These are phyloP conservation scores for Manduca sexta DNA, from an alignment of 1,140 invertebrate genomes.

Conservation along the genomic window DNA sequence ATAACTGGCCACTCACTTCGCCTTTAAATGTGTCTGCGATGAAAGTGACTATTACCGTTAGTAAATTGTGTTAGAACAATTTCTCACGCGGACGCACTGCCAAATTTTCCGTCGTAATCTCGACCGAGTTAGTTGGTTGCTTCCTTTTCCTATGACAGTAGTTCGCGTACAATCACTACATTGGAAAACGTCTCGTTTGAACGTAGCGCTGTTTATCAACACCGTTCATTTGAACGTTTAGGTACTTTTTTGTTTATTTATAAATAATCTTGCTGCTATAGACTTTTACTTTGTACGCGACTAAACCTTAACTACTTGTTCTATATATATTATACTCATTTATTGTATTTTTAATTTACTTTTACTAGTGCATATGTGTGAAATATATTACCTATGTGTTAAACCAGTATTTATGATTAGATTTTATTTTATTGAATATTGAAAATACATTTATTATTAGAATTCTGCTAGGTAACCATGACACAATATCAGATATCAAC, in stretches of 20 bases:
- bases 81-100: conserved; percentile 30
- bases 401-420: too few relatives aligned
- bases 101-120: conserved; percentile 34
- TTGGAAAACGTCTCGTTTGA: conserved; percentile 26
- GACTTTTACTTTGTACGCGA: conserved; percentile 1
- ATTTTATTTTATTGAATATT: too few relatives aligned
- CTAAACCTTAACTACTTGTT: too few relatives aligned
- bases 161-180: conserved; percentile 16
- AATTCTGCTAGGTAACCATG: too few relatives aligned
- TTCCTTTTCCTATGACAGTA: conserved; percentile 15
- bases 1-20: conserved; percentile 70
- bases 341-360: too few relatives aligned
- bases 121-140: conserved; percentile 4
- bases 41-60: conserved; percentile 68
- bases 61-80: conserved; percentile 60
- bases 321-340: too few relatives aligned
- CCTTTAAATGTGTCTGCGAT: conserved; percentile 68
- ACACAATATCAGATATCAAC: too few relatives aligned
- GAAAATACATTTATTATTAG: too few relatives aligned
- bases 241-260: conserved; percentile 42
- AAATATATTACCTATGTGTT: too few relatives aligned
- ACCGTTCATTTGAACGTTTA: conserved; percentile 28
- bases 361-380: too few relatives aligned
- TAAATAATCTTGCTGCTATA: conserved; percentile 24
- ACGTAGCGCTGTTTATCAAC: conserved; percentile 41